phyloP scores from a whole-genome alignment of 2,113 vertebrate species.

The Myotis yumanensis region DNA sequence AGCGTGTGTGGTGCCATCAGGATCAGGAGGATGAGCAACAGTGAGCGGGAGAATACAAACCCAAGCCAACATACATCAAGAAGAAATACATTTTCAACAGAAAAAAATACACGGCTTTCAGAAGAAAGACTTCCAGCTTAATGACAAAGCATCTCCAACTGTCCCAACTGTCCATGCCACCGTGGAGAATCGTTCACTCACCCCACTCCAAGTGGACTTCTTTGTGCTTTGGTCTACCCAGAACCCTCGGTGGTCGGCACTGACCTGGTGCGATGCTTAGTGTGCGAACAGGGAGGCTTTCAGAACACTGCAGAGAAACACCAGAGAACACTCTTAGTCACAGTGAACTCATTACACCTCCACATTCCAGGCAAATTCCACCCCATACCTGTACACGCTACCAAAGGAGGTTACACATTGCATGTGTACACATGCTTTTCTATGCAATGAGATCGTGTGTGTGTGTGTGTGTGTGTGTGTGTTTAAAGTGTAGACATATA shows the following conservation, averaged over 20 bases:
- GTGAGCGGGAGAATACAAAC: rapidly evolving
- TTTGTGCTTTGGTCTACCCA: conserved; percentile 96
- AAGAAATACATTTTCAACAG: neutral
- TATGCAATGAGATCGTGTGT: neutral
- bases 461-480: neutral
- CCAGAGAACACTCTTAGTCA: conserved; percentile 49
- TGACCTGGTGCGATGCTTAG: conserved; percentile 92
- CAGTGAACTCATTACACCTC: neutral
- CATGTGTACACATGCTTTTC: neutral
- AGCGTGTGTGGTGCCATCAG: rapidly evolving
- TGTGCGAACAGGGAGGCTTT: conserved; percentile 92
- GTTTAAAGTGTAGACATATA: neutral
- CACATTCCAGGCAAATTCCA: neutral
- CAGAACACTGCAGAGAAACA: conserved; percentile 88
- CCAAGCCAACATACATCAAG: too few species aligned
- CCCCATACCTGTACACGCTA: neutral
- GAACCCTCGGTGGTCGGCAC: conserved; percentile 90
- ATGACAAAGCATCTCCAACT: neutral
- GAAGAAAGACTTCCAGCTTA: neutral
- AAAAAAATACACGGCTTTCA: neutral
- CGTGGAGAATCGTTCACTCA: conserved; percentile 75
- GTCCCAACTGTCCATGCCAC: neutral
- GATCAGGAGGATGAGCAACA: neutral
- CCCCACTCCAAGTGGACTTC: conserved; percentile 97
- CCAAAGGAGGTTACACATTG: neutral